Conservation (phyloP, 1,140 invertebrate species). For the Zaprionus nigranus region DNA sequence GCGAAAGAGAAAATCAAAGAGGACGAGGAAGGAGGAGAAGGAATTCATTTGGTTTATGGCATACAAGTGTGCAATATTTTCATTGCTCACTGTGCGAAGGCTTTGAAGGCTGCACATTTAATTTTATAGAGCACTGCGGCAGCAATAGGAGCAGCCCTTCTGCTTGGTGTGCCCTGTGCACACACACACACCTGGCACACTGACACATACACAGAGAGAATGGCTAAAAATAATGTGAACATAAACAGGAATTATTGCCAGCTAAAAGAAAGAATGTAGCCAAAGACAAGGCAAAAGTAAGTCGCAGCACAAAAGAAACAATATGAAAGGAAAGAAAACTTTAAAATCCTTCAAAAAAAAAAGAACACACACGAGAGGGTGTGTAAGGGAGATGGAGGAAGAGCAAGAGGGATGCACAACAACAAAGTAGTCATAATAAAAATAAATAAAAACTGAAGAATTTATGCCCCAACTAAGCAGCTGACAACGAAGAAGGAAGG, state of each 20-base stretch:
- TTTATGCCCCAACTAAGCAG: conserved; percentile 52
- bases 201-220: not conserved
- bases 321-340: conserved; percentile 44
- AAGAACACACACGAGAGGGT: conserved; percentile 1
- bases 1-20: not conserved
- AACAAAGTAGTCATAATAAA: conserved; percentile 74
- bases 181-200: not conserved
- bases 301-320: conserved; percentile 21
- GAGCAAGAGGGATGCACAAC: conserved; percentile 41
- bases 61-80: conserved; percentile 48
- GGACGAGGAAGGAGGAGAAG: not conserved
- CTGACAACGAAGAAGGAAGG: conserved; percentile 25
- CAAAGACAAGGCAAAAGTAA: conserved; percentile 40
- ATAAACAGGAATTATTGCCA: conserved; percentile 78
- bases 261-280: conserved; percentile 48
- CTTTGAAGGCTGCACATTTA: conserved; percentile 49
- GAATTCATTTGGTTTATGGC: conserved; percentile 47
- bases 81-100: conserved; percentile 26
- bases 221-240: conserved; percentile 71
- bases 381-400: not conserved
- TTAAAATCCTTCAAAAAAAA: conserved; percentile 54
- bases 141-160: not conserved
- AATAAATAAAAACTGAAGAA: conserved; percentile 69
- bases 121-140: conserved; percentile 48
- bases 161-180: not conserved